Evolutionary conservation across 2,888 invertebrate species (phyloP).

Genomic region (Drosophila crucigera): DNA sequence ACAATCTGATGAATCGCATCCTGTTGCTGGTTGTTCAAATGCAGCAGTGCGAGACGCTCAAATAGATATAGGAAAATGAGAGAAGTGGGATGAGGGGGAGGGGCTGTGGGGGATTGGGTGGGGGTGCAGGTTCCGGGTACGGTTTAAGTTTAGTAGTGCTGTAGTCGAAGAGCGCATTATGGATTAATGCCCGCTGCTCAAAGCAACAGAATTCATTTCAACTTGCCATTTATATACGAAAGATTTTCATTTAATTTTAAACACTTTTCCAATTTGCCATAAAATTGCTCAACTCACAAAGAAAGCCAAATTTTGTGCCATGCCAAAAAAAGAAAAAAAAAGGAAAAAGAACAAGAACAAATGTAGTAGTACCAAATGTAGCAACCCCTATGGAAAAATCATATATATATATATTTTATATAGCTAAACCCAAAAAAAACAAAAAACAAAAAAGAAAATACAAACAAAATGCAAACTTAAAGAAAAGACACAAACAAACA

Average conservation of each 20-base stretch:
- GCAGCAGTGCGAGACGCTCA: conserved; percentile 69
- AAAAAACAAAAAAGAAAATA: conserved; percentile 1
- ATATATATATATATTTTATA: conserved; percentile 6
- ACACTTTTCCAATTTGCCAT: conserved; percentile 52
- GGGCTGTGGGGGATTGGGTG: not conserved
- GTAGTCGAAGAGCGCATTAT: conserved; percentile 52
- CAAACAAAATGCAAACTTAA: conserved; percentile 28
- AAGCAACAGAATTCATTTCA: conserved; percentile 35
- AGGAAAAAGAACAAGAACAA: not conserved
- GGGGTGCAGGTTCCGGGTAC: conserved; percentile 6
- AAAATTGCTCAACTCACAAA: conserved; percentile 34
- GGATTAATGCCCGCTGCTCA: conserved; percentile 63
- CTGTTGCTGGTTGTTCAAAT: conserved; percentile 82
- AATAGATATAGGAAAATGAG: conserved; percentile 31
- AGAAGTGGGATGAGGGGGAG: fast-evolving
- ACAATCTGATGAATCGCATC: conserved; percentile 84
- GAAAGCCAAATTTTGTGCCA: conserved; percentile 79
- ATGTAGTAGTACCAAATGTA: conserved; percentile 42
- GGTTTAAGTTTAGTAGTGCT: conserved; percentile 20
- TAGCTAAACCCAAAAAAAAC: conserved; percentile 42
- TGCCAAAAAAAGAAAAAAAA: conserved; percentile 64
- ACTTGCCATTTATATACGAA: conserved; percentile 39
- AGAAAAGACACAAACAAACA: conserved; percentile 48
- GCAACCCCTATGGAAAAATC: conserved; percentile 23
- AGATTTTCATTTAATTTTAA: conserved; percentile 5